Percentiles rank a stretch among this genome's conserved stretches.
Conservation (phyloP, 2,113 vertebrate species). For the Otolemur garnettii region DNA sequence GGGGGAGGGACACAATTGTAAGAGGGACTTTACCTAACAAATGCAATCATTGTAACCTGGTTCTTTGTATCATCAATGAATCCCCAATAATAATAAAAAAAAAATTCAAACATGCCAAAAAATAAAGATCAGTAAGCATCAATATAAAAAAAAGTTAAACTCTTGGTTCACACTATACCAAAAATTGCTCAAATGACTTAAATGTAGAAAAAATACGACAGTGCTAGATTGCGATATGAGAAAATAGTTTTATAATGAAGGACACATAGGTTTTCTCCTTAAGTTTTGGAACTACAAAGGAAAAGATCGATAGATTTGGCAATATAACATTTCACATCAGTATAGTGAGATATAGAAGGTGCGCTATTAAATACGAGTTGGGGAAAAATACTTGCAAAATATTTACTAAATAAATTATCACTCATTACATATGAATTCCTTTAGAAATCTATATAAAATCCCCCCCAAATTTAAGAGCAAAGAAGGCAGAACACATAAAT, state of each 20-base stretch:
- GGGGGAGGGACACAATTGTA: too few relatives aligned
- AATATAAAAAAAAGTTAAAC: neutral
- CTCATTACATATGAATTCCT: neutral
- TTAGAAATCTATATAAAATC: neutral
- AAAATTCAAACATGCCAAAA: too few relatives aligned
- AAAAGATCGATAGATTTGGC: neutral
- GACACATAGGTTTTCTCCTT: neutral
- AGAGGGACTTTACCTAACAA: too few relatives aligned
- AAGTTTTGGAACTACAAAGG: slow-evolving; percentile 1
- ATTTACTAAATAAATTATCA: slow-evolving; percentile 12
- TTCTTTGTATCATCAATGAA: too few relatives aligned
- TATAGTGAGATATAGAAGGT: neutral
- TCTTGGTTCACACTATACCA: neutral
- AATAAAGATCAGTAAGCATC: too few relatives aligned
- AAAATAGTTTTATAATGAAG: slow-evolving; percentile 10
- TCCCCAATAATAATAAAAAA: too few relatives aligned
- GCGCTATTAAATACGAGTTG: neutral
- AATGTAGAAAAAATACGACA: neutral
- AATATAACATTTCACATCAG: slow-evolving; percentile 25
- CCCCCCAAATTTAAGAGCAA: neutral
- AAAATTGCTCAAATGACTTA: slow-evolving; percentile 12
- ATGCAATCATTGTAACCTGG: too few relatives aligned
- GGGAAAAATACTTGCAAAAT: neutral
- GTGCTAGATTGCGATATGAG: neutral
- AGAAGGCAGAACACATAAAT: neutral